A percentile compares a stretch with the other conserved stretches of the same genome.
phyloP scores from a whole-genome alignment of 1,140 invertebrate species.

The Zaprionus taronus region DNA sequence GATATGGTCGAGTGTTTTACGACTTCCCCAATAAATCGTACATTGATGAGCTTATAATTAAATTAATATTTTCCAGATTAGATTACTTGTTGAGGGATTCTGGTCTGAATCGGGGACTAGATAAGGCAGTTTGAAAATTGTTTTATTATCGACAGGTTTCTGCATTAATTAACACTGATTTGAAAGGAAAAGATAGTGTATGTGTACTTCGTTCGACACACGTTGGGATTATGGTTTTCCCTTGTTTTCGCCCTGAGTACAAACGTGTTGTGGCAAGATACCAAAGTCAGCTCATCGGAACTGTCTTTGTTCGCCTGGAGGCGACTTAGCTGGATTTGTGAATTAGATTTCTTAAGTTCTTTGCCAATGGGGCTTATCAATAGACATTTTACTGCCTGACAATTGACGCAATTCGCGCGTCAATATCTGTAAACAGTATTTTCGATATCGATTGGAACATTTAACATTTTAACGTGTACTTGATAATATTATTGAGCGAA shows the following conservation, averaged over 20 bases:
- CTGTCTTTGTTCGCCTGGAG: not conserved
- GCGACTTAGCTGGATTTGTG: slow-evolving; percentile 23
- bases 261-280: not conserved
- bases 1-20: slow-evolving; percentile 59
- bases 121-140: not conserved
- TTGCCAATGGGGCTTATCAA: slow-evolving; percentile 10
- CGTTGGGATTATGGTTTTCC: not conserved
- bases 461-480: slow-evolving; percentile 42
- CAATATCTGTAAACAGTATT: slow-evolving; percentile 25
- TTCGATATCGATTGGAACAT: slow-evolving; percentile 17
- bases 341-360: slow-evolving; percentile 20
- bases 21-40: slow-evolving; percentile 60
- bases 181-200: not conserved
- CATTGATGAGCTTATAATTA: slow-evolving; percentile 73
- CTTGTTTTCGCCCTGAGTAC: not conserved
- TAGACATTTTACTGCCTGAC: slow-evolving; percentile 9
- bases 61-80: slow-evolving; percentile 52
- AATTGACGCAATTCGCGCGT: slow-evolving; percentile 51
- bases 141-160: not conserved
- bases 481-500: slow-evolving; percentile 33
- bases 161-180: slow-evolving; percentile 1
- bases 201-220: not conserved
- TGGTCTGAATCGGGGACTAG: not conserved
- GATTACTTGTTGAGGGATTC: slow-evolving; percentile 41
- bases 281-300: not conserved